Conservation (phyloP, 2,797 vertebrate genomes). For the Euthynnus affinis region DNA sequence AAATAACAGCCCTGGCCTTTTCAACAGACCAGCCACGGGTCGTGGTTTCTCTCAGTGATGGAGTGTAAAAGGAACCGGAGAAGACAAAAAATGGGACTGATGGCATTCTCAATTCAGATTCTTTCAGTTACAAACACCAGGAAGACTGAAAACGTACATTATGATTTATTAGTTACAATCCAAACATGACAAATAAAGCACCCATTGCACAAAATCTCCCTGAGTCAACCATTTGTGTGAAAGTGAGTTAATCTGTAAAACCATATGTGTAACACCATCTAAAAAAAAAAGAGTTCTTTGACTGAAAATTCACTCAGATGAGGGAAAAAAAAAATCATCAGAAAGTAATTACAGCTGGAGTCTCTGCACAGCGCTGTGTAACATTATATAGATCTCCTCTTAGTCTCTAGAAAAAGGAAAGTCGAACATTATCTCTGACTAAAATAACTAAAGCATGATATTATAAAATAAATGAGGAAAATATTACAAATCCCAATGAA, state of each 20-base stretch:
- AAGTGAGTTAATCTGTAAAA: slow-evolving; percentile 6
- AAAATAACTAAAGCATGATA: slow-evolving; percentile 59
- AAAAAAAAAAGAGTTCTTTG: slow-evolving; percentile 10
- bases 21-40: slow-evolving; percentile 12
- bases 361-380: slow-evolving; percentile 25
- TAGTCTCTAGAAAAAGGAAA: slow-evolving; percentile 57
- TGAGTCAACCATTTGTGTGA: background rate
- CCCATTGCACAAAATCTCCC: background rate
- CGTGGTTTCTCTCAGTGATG: slow-evolving; percentile 12
- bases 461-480: slow-evolving; percentile 69
- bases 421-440: slow-evolving; percentile 52
- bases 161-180: slow-evolving; percentile 2
- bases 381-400: slow-evolving; percentile 53
- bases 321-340: slow-evolving; percentile 3
- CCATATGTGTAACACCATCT: background rate
- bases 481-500: slow-evolving; percentile 68
- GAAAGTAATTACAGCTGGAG: slow-evolving; percentile 42
- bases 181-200: background rate
- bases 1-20: slow-evolving; percentile 47
- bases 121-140: slow-evolving; percentile 8
- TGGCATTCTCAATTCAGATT: background rate
- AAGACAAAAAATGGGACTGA: slow-evolving; percentile 17
- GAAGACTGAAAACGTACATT: background rate
- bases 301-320: slow-evolving; percentile 21
- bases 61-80: slow-evolving; percentile 11